phyloP scores from a whole-genome alignment of 92 coral and sea anemone genomes.

The Umimayanthus kanabou region DNA sequence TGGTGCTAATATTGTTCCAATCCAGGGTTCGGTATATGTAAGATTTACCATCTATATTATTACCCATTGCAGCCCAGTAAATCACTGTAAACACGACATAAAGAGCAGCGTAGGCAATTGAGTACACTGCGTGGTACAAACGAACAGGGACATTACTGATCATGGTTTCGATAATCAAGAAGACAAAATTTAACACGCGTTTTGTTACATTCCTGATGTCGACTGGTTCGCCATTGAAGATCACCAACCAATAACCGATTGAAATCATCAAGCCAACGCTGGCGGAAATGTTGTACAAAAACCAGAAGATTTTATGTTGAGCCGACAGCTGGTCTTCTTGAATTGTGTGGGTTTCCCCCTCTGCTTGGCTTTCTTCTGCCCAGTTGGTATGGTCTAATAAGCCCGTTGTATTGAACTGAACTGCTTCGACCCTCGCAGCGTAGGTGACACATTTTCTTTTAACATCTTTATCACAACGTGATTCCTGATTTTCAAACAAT shows the following conservation, averaged over 20 bases:
- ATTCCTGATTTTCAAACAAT: background rate
- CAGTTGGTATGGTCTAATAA: too few species aligned
- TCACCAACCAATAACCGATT: constrained; percentile 11
- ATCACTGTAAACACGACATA: constrained; percentile 40
- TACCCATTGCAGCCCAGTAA: constrained; percentile 55
- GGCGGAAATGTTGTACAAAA: constrained; percentile 25
- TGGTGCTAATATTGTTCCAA: constrained; percentile 11
- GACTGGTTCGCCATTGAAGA: constrained; percentile 1
- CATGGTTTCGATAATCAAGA: constrained; percentile 22
- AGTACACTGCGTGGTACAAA: constrained; percentile 43
- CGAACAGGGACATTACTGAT: constrained; percentile 47
- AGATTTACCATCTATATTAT: constrained; percentile 13
- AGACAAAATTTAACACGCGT: background rate
- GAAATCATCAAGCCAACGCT: constrained; percentile 38
- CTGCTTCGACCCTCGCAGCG: background rate
- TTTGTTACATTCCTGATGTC: constrained; percentile 17
- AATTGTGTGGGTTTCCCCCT: background rate
- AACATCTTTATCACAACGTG: background rate
- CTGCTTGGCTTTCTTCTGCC: background rate
- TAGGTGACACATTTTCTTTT: background rate
- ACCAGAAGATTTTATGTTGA: constrained; percentile 28
- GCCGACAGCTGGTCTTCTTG: constrained; percentile 1
- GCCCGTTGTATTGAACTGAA: background rate
- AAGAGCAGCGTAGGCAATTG: constrained; percentile 25
- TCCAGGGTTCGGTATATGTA: constrained; percentile 47